These are phyloP conservation scores for Thymelicus lineola DNA, from an alignment of 2,888 invertebrate genomes.

Conservation along the genomic window DNA sequence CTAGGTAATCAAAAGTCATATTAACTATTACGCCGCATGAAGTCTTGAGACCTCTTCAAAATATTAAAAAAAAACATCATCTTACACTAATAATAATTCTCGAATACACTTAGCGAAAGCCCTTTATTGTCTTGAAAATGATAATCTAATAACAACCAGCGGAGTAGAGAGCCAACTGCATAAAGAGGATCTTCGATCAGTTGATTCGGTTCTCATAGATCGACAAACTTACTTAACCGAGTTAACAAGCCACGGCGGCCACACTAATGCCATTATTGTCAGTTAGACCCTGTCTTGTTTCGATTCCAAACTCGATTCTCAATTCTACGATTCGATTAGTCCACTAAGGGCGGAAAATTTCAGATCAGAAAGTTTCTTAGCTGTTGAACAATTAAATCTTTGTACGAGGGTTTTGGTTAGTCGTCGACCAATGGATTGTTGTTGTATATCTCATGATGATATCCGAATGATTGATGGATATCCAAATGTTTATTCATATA, in stretches of 20 bases:
- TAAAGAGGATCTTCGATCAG: slow-evolving; percentile 47
- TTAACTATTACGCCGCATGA: too few relatives aligned
- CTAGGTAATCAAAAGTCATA: too few relatives aligned
- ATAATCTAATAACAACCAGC: not conserved
- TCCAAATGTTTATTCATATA: too few relatives aligned
- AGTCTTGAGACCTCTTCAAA: too few relatives aligned
- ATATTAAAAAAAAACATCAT: too few relatives aligned
- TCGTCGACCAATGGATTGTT: too few relatives aligned
- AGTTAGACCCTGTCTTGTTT: slow-evolving; percentile 62
- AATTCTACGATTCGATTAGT: slow-evolving; percentile 44
- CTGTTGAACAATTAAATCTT: slow-evolving; percentile 27
- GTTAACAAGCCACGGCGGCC: slow-evolving; percentile 58
- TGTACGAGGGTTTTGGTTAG: not conserved
- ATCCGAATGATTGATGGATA: too few relatives aligned
- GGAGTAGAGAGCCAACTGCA: slow-evolving; percentile 46
- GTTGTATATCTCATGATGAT: too few relatives aligned
- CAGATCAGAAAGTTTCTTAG: slow-evolving; percentile 15
- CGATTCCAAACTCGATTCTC: slow-evolving; percentile 65
- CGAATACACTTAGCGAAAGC: not conserved
- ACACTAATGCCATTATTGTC: slow-evolving; percentile 64
- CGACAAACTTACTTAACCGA: slow-evolving; percentile 69
- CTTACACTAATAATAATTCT: not conserved
- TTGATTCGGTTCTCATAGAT: slow-evolving; percentile 52
- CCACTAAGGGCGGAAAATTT: slow-evolving; percentile 35
- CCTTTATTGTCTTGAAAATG: not conserved